Conservation (phyloP, 1,140 invertebrate genomes). For the Rhopalosiphum maidis region DNA sequence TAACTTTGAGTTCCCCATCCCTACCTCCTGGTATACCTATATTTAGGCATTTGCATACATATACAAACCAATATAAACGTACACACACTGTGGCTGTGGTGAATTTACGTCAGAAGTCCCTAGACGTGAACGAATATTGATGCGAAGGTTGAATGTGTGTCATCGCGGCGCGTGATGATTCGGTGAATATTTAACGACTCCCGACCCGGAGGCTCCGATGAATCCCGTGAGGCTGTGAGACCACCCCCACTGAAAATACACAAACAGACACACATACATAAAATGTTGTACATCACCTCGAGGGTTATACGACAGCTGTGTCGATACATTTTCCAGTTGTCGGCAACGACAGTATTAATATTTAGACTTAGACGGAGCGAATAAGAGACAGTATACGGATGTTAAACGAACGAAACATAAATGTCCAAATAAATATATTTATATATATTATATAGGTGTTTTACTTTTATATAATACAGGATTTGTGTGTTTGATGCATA, state of each 20-base stretch:
- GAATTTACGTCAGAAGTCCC: not conserved
- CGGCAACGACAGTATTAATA: not conserved
- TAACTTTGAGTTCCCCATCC: not conserved
- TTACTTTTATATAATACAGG: too few species aligned
- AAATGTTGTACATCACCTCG: not conserved
- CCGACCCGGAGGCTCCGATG: not conserved
- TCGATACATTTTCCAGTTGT: not conserved
- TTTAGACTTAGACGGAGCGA: not conserved
- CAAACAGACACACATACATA: not conserved
- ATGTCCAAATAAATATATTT: not conserved
- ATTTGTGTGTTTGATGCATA: too few species aligned
- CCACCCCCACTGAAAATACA: not conserved
- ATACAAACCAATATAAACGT: not conserved
- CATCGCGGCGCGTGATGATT: slow-evolving; percentile 7
- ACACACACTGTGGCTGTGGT: not conserved
- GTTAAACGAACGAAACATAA: not conserved
- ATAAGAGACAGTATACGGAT: not conserved
- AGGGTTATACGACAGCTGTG: not conserved
- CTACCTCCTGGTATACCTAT: not conserved
- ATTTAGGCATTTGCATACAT: not conserved
- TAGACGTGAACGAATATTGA: slow-evolving; percentile 29
- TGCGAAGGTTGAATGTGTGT: slow-evolving; percentile 31
- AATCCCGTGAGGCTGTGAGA: not conserved
- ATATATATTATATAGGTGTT: too few species aligned
- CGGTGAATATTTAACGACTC: slow-evolving; percentile 31